Conservation (phyloP, 2,888 invertebrate species). For the Andrena camellia region DNA sequence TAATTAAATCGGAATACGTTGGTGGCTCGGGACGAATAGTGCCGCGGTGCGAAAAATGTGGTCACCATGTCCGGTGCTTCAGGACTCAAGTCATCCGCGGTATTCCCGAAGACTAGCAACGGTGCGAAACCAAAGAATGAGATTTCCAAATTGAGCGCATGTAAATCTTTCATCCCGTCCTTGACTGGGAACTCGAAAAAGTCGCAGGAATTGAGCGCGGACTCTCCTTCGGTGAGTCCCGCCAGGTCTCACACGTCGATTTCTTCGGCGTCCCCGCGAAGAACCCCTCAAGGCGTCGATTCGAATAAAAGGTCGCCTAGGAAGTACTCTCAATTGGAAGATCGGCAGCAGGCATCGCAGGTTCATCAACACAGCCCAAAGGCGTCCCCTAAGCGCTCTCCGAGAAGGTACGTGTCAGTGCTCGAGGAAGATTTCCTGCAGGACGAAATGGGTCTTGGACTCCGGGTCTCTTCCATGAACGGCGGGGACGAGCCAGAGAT, state of each 20-base stretch:
- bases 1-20: neutral
- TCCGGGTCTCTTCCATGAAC: slow-evolving; percentile 55
- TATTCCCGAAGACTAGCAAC: slow-evolving; percentile 65
- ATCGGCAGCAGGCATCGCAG: slow-evolving; percentile 50
- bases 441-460: slow-evolving; percentile 76
- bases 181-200: slow-evolving; percentile 31
- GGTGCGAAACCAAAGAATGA: slow-evolving; percentile 79
- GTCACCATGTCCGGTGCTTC: slow-evolving; percentile 75
- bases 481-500: slow-evolving; percentile 64
- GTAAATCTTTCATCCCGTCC: slow-evolving; percentile 59
- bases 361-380: slow-evolving; percentile 44
- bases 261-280: slow-evolving; percentile 54
- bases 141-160: slow-evolving; percentile 69
- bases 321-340: slow-evolving; percentile 52
- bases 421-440: slow-evolving; percentile 69
- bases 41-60: slow-evolving; percentile 69
- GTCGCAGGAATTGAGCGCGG: slow-evolving; percentile 32
- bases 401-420: slow-evolving; percentile 58
- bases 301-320: slow-evolving; percentile 67
- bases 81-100: slow-evolving; percentile 72
- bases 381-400: slow-evolving; percentile 65
- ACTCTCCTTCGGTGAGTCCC: slow-evolving; percentile 49
- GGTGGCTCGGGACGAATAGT: neutral
- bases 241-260: slow-evolving; percentile 42
- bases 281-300: slow-evolving; percentile 43